Base-by-base conservation (phyloP, 2,888 invertebrate species). In the Agrochola lota region DNA sequence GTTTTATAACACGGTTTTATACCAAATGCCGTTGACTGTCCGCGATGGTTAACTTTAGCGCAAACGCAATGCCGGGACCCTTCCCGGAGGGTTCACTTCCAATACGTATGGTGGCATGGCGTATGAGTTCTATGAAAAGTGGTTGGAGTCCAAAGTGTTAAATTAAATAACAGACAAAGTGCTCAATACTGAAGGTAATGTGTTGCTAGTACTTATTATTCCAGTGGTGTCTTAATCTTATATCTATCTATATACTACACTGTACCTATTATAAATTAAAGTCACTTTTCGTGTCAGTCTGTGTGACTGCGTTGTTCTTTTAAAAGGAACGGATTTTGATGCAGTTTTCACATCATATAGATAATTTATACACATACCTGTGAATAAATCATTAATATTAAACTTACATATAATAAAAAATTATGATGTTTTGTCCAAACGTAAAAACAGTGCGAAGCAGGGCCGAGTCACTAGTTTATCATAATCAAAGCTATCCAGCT, bases 91-190 rank as follows among this genome's bases (percentile, higher is more conserved):
- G 35, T 35, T 35, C 35, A 35, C 35, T 35, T 35, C 30, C 35
- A 35, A 35, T 35, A 35, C 5, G 35, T 35, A 35, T 35, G 35
- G 35, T 30, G 30, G 30, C 30, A 30, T 30, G 30, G 30, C 30
- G 30, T 30, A 30, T 30, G 30, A 30, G 35, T 35, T 35, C 35
- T 35, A 35, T 35, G 35, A 35, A 35, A 35, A 35, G 35, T 35
- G 35, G 35, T 2, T 35, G 3, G 35, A 35, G 35, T 35, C 35
- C 0, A 4, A 35, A 5, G 35, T 35, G 35, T 35, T 35, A 7
- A 26, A 78, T 83, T 79, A n/a, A 57, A 60, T 30, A 63, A 64
- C 26, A n/a, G 23, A 35, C 35, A 43, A 30, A 23, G 52, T 20
- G 17, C 9, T 64, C 11, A 12, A 23, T 35, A 30, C 0, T 57